phyloP scores from a whole-genome alignment of 2,113 vertebrate genomes.

The Spea bombifrons region DNA sequence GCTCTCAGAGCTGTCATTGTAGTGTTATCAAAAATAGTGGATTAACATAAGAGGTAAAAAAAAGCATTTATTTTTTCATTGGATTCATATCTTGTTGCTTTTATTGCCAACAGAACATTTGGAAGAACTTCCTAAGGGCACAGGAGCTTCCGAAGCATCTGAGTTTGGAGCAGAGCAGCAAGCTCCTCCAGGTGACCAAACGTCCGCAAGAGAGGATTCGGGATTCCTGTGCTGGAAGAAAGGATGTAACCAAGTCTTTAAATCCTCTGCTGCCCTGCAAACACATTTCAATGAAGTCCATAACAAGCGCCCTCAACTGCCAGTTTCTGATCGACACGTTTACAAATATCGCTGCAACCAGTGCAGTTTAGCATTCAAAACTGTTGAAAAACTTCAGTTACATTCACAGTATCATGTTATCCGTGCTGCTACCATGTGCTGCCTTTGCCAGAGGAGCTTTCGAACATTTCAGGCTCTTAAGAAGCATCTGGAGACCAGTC shows the following conservation, averaged over 20 bases:
- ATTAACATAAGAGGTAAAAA: not conserved
- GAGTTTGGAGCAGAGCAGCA: slow-evolving; percentile 74
- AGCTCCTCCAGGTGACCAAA: slow-evolving; percentile 71
- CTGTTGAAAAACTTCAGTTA: slow-evolving; percentile 93
- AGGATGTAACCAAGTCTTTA: slow-evolving; percentile 96
- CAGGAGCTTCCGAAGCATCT: slow-evolving; percentile 66
- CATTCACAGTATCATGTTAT: slow-evolving; percentile 98
- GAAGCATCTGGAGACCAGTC: slow-evolving; percentile 95
- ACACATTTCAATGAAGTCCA: slow-evolving; percentile 95
- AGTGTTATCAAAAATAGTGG: not conserved
- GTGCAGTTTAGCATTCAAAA: slow-evolving; percentile 97
- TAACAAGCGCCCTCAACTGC: slow-evolving; percentile 91
- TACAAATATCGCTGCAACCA: slow-evolving; percentile 99
- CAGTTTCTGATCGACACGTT: slow-evolving; percentile 94
- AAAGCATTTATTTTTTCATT: not conserved
- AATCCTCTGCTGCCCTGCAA: slow-evolving; percentile 90
- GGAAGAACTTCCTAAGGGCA: slow-evolving; percentile 80
- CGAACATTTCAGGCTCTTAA: slow-evolving; percentile 95
- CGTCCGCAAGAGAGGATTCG: slow-evolving; percentile 78
- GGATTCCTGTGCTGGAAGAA: slow-evolving; percentile 98
- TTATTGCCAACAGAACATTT: slow-evolving; percentile 69
- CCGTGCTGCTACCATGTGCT: slow-evolving; percentile 96
- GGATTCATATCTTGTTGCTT: not conserved
- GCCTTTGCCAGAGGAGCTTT: slow-evolving; percentile 96
- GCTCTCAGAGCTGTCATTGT: too few species aligned